Evolutionary conservation across 2,797 vertebrate genomes (phyloP).

Genomic region (Macropodus opercularis): DNA sequence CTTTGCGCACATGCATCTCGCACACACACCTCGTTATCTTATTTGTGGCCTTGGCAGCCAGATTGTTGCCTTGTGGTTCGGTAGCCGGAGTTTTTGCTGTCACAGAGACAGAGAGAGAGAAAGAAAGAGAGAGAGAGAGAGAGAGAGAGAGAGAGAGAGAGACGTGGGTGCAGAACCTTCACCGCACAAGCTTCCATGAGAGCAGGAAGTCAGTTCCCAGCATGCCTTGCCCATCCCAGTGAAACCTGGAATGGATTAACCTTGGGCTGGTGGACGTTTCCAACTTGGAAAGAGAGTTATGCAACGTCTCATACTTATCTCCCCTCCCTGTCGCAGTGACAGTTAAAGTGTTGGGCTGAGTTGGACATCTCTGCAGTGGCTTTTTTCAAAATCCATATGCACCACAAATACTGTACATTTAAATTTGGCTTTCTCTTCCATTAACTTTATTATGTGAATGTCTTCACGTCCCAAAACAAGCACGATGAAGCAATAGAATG

Average conservation of each 20-base stretch:
- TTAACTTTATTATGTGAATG: slow-evolving; percentile 15
- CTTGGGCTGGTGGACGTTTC: slow-evolving; percentile 72
- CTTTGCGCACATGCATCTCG: slow-evolving; percentile 60
- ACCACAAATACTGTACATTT: slow-evolving; percentile 5
- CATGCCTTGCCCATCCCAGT: slow-evolving; percentile 69
- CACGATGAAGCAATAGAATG: too few relatives aligned
- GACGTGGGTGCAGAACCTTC: slow-evolving; percentile 63
- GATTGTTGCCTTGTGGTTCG: slow-evolving; percentile 76
- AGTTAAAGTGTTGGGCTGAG: slow-evolving; percentile 56
- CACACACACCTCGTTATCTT: slow-evolving; percentile 80
- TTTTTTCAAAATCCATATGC: background rate
- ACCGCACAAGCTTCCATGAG: slow-evolving; percentile 72
- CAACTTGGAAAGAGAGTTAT: slow-evolving; percentile 73
- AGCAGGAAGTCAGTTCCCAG: slow-evolving; percentile 73
- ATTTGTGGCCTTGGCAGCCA: slow-evolving; percentile 80
- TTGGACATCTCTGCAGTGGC: background rate
- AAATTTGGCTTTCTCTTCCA: slow-evolving; percentile 23
- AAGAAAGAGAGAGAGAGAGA: too few relatives aligned
- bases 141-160: too few relatives aligned
- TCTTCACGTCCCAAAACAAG: slow-evolving; percentile 28
- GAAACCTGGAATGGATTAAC: slow-evolving; percentile 82
- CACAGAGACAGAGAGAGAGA: slow-evolving; percentile 69
- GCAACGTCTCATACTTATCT: slow-evolving; percentile 71
- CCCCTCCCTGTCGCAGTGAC: slow-evolving; percentile 48
- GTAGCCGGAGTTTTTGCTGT: slow-evolving; percentile 73